Conservation (phyloP, 2,797 vertebrate genomes). For the Periparus ater region DNA sequence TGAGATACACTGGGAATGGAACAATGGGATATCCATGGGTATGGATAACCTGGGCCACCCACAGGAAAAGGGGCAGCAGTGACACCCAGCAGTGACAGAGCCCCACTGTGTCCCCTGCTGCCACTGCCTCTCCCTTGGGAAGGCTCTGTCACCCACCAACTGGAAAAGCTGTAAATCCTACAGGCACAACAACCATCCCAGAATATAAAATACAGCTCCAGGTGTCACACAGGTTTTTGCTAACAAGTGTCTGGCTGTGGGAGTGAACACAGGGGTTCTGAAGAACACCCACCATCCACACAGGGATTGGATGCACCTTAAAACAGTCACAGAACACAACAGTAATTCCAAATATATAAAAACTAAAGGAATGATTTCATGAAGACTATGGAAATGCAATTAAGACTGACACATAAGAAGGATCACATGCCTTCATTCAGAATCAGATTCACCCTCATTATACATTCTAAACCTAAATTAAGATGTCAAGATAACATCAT, state of each 20-base stretch:
- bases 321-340: neutral
- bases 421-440: slow-evolving; percentile 10
- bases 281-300: neutral
- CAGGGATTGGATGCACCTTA: neutral
- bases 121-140: neutral
- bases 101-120: neutral
- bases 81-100: neutral
- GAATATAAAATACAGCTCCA: neutral
- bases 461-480: neutral
- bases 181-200: neutral
- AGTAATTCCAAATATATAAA: neutral
- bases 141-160: neutral
- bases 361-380: neutral
- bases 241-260: neutral
- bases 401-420: neutral
- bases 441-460: neutral
- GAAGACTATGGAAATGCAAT: neutral
- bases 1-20: neutral
- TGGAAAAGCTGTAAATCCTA: neutral
- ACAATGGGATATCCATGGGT: accelerated
- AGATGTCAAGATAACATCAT: neutral
- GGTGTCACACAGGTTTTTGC: neutral
- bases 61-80: neutral
- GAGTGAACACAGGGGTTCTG: neutral
- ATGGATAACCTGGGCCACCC: neutral